Evolutionary conservation across 2,888 invertebrate species (phyloP), one percentile per base, ranked within the genome.

Genomic region (Cryptocheilus praepositus): DNA sequence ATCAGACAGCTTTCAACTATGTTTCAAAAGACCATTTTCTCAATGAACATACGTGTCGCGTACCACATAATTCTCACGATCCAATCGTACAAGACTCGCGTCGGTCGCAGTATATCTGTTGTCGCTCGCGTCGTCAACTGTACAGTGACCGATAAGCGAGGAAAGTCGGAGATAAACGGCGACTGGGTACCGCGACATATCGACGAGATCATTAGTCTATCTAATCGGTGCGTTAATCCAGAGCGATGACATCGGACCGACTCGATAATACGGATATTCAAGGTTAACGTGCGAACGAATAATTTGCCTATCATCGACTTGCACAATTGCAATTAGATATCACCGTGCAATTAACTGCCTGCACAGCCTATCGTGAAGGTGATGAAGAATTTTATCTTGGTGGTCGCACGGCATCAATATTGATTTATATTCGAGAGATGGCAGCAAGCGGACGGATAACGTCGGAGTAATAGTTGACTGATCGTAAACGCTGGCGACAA

Each of bases 401-500:
- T 54, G n/a, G 44, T 54, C 53, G 28, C 36, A 15, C n/a, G 58
- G 55, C 64, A 66, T 64, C 57, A 60, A 58, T 67, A 73, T 76
- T 64, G 73, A 68, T 72, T 75, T 61, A 59, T 64, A 65, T 67
- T 66, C 43, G 45, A 61, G 57, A 66, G 63, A 58, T 46, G 54
- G n/a, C 53, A 68, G 73, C 71, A 67, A 59, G 36, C 54, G 56
- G 18, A 16, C 21, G 21, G 56, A 64, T 75, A 36, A 36, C 36
- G 36, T 36, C 61, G 62, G 44, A 36, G 54, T 65, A 76, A 72
- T 70, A 57, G 61, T 46, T 61, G 67, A 67, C 63, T 56, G 70
- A 76, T 73, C 70, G 46, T 58, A 67, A 69, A 64, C 63, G 74
- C 64, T 65, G 64, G 77, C 74, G 79, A 77, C 74, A 76, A 68